Percentiles rank a stretch among this genome's conserved stretches.
Conservation (phyloP, 2,113 vertebrate species). For the Perognathus longimembris region DNA sequence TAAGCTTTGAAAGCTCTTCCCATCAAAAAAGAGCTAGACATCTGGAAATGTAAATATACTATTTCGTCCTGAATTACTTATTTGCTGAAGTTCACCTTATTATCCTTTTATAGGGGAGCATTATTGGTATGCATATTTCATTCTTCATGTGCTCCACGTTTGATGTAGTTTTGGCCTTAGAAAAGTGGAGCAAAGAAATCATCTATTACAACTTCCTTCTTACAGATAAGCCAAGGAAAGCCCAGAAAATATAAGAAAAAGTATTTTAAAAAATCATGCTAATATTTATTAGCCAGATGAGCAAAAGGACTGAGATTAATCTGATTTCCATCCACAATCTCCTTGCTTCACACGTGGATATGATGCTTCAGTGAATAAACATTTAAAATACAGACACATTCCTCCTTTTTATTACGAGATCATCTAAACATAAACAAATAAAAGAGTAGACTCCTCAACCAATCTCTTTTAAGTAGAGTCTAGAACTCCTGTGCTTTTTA, state of each 20-base stretch:
- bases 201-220: background rate
- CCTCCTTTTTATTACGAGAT: slow-evolving; percentile 22
- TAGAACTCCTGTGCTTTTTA: slow-evolving; percentile 40
- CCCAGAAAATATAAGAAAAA: background rate
- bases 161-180: background rate
- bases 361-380: slow-evolving; percentile 29
- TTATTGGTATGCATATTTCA: background rate
- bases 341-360: background rate
- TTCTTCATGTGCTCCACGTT: background rate
- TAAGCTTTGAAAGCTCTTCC: slow-evolving; percentile 25
- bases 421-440: background rate
- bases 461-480: background rate
- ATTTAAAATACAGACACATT: slow-evolving; percentile 19
- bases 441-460: background rate
- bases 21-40: slow-evolving; percentile 19
- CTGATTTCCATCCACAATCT: background rate
- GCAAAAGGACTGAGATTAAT: background rate
- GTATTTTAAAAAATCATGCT: background rate
- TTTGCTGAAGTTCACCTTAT: slow-evolving; percentile 14
- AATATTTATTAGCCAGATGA: slow-evolving; percentile 23
- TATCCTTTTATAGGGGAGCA: background rate
- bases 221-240: background rate
- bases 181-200: background rate
- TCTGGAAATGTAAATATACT: background rate
- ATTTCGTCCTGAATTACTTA: slow-evolving; percentile 34